Evolutionary conservation across 2,113 vertebrate genomes (phyloP), one percentile per base, ranked within the genome.

Genomic region (Tympanuchus pallidicinctus): DNA sequence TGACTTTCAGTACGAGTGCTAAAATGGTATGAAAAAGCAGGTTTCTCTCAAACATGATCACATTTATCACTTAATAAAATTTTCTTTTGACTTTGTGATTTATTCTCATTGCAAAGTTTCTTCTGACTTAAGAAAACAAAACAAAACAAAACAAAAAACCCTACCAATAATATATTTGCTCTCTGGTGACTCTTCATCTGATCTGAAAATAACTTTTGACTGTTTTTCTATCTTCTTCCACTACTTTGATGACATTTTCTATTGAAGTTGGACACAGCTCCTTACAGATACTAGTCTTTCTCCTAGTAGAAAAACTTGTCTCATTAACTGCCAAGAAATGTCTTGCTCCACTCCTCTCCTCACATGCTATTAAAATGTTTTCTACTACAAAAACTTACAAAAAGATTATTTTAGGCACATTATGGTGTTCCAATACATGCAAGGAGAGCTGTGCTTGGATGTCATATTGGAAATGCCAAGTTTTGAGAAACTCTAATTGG

Each of bases 1-100:
- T 32, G 30, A 82, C 13, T 25, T 76, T 76, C 42, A 19, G n/a
- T 42, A 42, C 42, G 11, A 63, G 22, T 0, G 0, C 40, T 70
- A 56, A 80, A 71, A 70, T 13, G 25, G 67, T 71, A 74, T 2
- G 21, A 7, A 82, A 70, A 77, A 19, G 0, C 8, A 89, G 12
- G 3, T 73, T 84, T 82, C 43, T 73, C 50, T 71, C 22, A 90
- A 78, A 85, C 25, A 50, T 3, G 34, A 38, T 72, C 22, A 38
- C 7, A 4, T 52, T 60, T 54, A 66, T 86, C 45, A 16, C 72
- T 77, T 30, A 50, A 30, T 43, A 79, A 73, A 85, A 82, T 3
- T 60, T 64, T 20, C 0, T 47, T 70, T 79, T 42, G 9, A 34
- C 25, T 86, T 88, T 72, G 11, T 7, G 65, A 2, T 67, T 82